Percentiles rank a stretch among this genome's conserved stretches.
These are phyloP conservation scores for Odocoileus hemionus DNA, from an alignment of 2,113 vertebrate genomes.

Conservation along the genomic window DNA sequence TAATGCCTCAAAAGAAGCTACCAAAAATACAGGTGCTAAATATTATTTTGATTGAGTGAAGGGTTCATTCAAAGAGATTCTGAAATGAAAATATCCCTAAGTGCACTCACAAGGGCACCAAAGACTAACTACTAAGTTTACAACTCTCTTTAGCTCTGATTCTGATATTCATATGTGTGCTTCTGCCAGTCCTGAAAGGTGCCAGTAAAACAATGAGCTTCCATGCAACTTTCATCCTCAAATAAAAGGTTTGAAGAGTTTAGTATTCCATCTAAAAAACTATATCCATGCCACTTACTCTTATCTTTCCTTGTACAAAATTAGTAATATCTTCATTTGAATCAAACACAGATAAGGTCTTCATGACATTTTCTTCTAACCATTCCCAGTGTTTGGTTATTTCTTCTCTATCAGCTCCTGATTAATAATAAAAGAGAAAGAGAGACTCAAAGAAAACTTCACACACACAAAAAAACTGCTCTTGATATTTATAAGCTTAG, in stretches of 20 bases:
- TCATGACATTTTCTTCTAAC: conserved; percentile 96
- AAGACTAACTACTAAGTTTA: neutral
- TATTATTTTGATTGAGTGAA: neutral
- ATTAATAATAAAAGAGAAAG: conserved; percentile 41
- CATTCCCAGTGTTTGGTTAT: conserved; percentile 96
- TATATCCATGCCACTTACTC: conserved; percentile 83
- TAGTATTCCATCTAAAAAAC: conserved; percentile 5
- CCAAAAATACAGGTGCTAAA: neutral
- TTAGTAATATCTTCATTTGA: conserved; percentile 97
- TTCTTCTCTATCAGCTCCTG: conserved; percentile 94
- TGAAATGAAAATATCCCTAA: conserved; percentile 42
- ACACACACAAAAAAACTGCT: conserved; percentile 37
- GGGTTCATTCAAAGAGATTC: conserved; percentile 8
- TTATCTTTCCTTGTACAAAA: conserved; percentile 98
- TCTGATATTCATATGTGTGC: neutral
- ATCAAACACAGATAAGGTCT: conserved; percentile 95
- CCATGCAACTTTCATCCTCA: neutral
- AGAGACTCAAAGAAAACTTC: conserved; percentile 47
- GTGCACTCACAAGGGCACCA: neutral
- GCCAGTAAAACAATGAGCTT: neutral
- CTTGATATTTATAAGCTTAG: conserved; percentile 1
- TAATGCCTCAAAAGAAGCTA: conserved; percentile 27
- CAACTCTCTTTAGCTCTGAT: neutral
- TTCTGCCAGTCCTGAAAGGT: neutral
- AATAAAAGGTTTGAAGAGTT: neutral